Percentiles rank a stretch among this genome's conserved stretches.
Conservation (phyloP, 1,140 invertebrate genomes). For the Episyrphus balteatus region DNA sequence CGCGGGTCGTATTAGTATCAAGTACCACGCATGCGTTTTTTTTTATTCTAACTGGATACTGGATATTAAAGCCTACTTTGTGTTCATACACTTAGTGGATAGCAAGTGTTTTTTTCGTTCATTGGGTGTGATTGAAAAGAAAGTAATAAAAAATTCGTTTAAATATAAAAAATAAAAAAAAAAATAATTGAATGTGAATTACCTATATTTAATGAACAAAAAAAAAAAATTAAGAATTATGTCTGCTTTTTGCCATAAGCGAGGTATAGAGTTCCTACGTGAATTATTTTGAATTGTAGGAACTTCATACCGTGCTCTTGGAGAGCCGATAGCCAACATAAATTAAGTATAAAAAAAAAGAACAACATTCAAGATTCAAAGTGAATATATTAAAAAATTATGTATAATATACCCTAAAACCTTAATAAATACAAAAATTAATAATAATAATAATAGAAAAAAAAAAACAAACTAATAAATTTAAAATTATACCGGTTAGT, state of each 20-base stretch:
- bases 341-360: constrained; percentile 3
- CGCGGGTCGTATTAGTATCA: too few species aligned
- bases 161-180: background rate
- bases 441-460: too few species aligned
- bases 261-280: constrained; percentile 39
- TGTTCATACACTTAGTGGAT: too few species aligned
- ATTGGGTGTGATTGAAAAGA: too few species aligned
- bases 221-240: constrained; percentile 5
- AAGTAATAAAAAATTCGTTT: too few species aligned
- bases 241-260: constrained; percentile 37
- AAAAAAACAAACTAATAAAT: too few species aligned
- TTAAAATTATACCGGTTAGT: too few species aligned
- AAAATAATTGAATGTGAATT: constrained; percentile 8
- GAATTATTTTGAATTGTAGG: constrained; percentile 34
- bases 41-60: too few species aligned
- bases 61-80: too few species aligned
- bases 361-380: background rate
- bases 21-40: too few species aligned
- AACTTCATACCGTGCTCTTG: constrained; percentile 40
- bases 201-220: constrained; percentile 9
- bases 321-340: constrained; percentile 32
- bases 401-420: background rate
- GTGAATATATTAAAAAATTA: background rate
- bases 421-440: background rate
- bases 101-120: too few species aligned